phyloP scores from a whole-genome alignment of 2,888 invertebrate genomes.

The Prenolepis imparis region DNA sequence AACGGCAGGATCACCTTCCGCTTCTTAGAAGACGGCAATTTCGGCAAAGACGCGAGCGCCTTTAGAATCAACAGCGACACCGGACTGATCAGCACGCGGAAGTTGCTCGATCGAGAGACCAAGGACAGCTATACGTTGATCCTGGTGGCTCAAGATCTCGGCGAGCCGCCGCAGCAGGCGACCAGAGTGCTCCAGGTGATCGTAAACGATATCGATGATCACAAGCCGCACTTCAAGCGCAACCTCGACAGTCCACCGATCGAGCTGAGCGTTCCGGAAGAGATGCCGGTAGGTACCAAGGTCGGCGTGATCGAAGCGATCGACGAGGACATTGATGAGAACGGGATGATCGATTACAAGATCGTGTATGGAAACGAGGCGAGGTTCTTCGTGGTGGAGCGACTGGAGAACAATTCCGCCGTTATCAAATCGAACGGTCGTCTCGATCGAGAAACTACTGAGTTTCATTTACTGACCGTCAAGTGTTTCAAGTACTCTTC shows the following conservation, averaged over 20 bases:
- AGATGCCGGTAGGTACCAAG: conserved; percentile 89
- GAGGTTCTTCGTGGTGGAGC: conserved; percentile 88
- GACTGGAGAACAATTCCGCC: conserved; percentile 90
- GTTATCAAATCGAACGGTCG: conserved; percentile 88
- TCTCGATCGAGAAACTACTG: conserved; percentile 90
- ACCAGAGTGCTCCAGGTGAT: conserved; percentile 90
- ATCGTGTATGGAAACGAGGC: conserved; percentile 92
- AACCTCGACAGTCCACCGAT: conserved; percentile 90
- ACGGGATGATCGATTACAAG: conserved; percentile 91
- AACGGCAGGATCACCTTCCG: conserved; percentile 91
- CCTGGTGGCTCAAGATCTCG: conserved; percentile 92
- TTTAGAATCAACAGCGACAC: conserved; percentile 86
- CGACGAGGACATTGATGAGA: conserved; percentile 92
- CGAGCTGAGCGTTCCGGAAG: conserved; percentile 89
- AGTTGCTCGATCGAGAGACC: conserved; percentile 91
- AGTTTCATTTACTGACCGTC: conserved; percentile 89
- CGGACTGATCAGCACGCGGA: conserved; percentile 91
- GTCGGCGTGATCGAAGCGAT: conserved; percentile 91
- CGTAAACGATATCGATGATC: conserved; percentile 93
- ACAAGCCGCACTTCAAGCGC: conserved; percentile 91
- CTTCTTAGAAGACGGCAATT: conserved; percentile 90
- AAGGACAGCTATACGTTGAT: conserved; percentile 92
- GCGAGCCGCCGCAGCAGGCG: conserved; percentile 92
- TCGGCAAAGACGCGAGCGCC: conserved; percentile 83
- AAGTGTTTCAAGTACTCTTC: conserved; percentile 90